Conservation (phyloP, 2,113 vertebrate genomes). For the Porphyrio hochstetteri region DNA sequence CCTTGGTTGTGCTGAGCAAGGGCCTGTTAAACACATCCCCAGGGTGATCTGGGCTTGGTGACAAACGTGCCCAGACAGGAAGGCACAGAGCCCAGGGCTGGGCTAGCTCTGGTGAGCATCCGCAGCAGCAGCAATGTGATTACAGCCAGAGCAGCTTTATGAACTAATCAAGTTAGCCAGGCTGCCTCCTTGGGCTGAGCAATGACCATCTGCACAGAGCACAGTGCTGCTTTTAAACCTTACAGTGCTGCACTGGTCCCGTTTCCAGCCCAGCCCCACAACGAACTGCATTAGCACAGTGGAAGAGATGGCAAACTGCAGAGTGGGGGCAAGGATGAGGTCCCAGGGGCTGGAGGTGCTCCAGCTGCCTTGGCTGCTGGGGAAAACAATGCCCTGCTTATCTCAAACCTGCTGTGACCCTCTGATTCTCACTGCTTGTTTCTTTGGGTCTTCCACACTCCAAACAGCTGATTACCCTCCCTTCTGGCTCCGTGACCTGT, state of each 20-base stretch:
- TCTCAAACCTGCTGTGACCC: not conserved
- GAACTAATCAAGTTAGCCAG: not conserved
- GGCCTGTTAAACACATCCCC: not conserved
- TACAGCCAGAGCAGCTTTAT: not conserved
- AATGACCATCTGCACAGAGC: not conserved
- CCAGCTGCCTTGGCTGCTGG: not conserved
- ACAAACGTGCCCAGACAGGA: accelerated
- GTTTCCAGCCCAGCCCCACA: not conserved
- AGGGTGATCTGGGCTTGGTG: not conserved
- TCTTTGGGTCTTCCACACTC: slow-evolving; percentile 68
- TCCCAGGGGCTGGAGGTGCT: not conserved
- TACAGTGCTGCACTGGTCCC: not conserved
- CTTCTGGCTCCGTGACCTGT: slow-evolving; percentile 53
- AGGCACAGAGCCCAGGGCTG: not conserved
- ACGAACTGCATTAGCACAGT: not conserved
- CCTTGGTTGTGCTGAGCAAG: not conserved
- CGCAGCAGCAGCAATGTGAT: not conserved
- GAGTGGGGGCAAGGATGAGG: not conserved
- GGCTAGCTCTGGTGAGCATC: not conserved
- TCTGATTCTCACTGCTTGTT: slow-evolving; percentile 59
- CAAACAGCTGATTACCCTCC: slow-evolving; percentile 58
- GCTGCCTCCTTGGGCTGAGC: not conserved
- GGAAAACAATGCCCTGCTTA: not conserved
- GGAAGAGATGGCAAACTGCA: not conserved
- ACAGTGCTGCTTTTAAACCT: not conserved